Evolutionary conservation across 2,888 invertebrate species (phyloP).

Genomic region (Pelosia muscerda): DNA sequence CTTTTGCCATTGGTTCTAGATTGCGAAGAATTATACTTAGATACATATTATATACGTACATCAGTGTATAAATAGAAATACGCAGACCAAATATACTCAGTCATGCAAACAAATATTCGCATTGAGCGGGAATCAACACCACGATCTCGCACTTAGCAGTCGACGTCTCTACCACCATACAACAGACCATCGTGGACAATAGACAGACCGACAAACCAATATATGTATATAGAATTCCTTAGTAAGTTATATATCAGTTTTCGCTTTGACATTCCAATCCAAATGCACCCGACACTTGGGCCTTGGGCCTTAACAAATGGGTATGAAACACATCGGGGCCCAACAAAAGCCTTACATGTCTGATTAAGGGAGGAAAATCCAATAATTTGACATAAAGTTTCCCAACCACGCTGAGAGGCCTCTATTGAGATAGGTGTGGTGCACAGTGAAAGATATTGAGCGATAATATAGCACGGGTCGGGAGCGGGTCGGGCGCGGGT

Average conservation of each 20-base stretch:
- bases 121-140: too few species aligned
- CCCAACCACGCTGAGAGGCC: constrained; percentile 55
- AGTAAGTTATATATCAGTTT: constrained; percentile 21
- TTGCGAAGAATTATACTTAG: too few species aligned
- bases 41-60: too few species aligned
- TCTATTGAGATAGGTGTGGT: constrained; percentile 21
- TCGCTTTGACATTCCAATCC: constrained; percentile 30
- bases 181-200: not conserved
- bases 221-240: not conserved
- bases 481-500: too few species aligned
- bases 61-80: too few species aligned
- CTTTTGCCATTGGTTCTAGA: too few species aligned
- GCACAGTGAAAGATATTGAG: constrained; percentile 14
- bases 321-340: constrained; percentile 43
- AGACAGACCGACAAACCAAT: not conserved
- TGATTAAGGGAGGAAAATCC: constrained; percentile 69
- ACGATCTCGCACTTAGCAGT: too few species aligned
- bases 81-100: too few species aligned
- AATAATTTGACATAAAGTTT: constrained; percentile 70
- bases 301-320: constrained; percentile 52
- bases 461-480: constrained; percentile 14
- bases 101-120: too few species aligned
- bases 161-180: not conserved
- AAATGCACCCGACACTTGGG: constrained; percentile 32
- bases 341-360: constrained; percentile 56